A percentile compares a stretch with the other conserved stretches of the same genome.
Conservation (phyloP, 2,888 invertebrate species). For the Cremastinae sp. region DNA sequence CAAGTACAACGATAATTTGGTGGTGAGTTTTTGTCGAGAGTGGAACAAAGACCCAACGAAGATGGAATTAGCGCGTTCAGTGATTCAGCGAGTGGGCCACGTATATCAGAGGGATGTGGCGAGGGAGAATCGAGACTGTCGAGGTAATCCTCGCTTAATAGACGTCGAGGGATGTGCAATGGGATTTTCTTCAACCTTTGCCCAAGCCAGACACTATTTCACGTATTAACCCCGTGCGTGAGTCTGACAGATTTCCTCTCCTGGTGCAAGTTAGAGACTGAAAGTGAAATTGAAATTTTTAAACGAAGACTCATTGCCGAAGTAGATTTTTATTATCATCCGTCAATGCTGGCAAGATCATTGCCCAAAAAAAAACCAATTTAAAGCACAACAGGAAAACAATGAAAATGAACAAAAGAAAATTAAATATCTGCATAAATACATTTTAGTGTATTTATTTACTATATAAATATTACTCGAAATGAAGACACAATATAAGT, state of each 20-base stretch:
- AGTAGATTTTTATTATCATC: not conserved
- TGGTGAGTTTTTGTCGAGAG: no score
- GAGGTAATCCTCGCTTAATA: slow-evolving; percentile 59
- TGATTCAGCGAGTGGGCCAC: slow-evolving; percentile 34
- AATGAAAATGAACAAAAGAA: not conserved
- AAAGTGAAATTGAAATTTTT: slow-evolving; percentile 2
- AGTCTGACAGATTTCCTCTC: slow-evolving; percentile 37
- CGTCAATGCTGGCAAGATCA: no score
- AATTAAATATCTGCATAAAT: not conserved
- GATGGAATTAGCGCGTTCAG: not conserved
- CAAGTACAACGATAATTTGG: not conserved
- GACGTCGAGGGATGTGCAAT: slow-evolving; percentile 55
- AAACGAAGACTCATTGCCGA: slow-evolving; percentile 23
- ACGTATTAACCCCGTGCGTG: slow-evolving; percentile 18
- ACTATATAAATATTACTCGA: no score
- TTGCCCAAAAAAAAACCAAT: no score
- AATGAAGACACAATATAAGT: no score
- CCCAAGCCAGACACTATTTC: slow-evolving; percentile 37
- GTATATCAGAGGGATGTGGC: slow-evolving; percentile 36
- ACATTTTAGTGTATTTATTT: no score
- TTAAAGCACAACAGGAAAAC: no score
- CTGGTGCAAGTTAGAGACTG: slow-evolving; percentile 3
- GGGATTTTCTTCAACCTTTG: slow-evolving; percentile 51
- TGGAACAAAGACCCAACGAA: not conserved
- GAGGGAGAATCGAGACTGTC: slow-evolving; percentile 45